Evolutionary conservation across 2,113 vertebrate species (phyloP), one percentile per base, ranked within the genome.

Genomic region (Apodemus speciosus): DNA sequence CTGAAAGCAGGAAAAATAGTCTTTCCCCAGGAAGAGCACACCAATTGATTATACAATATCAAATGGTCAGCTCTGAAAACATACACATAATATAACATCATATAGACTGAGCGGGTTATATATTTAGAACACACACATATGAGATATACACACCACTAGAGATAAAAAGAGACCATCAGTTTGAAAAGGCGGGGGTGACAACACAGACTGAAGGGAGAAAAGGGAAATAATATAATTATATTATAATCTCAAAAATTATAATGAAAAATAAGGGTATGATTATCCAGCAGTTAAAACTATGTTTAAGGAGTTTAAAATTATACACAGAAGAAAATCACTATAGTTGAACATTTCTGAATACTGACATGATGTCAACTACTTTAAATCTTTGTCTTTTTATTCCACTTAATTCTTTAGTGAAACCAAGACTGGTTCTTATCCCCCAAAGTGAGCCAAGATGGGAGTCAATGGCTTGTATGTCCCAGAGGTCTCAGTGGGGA

Each of bases 351-450:
- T 72, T 84, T 80, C 72, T 72, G 64, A 94, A 90, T 56, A 56
- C 3, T 80, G 79, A 88, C 25, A 85, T 40, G 9, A 51, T 30
- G 77, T 20, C 49, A 56, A 85, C 51, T 71, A 81, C 40, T 49
- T 80, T 84, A 60, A 46, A 95, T 71, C 58, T 76, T 81, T 85
- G 2, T 18, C 85, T 85, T 20, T 86, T 85, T 72, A 91, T 72
- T 51, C 85, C 30, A 58, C 3, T 77, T 71, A 51, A 83, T 71
- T 32, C 62, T 73, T 21, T 56, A 46, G 30, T n/a, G 16, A 92
- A 14, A 51, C 25, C 64, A 87, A 84, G 23, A 62, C 20, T 51
- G 25, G 46, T 88, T 11, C 16, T 90, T 56, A 40, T 23, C 38
- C 21, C 18, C 10, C 20, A 6, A 38, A 71, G 81, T 3, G 87